Evolutionary conservation across 2,113 vertebrate species (phyloP), one percentile per base, ranked within the genome.

Genomic region (Procavia capensis): DNA sequence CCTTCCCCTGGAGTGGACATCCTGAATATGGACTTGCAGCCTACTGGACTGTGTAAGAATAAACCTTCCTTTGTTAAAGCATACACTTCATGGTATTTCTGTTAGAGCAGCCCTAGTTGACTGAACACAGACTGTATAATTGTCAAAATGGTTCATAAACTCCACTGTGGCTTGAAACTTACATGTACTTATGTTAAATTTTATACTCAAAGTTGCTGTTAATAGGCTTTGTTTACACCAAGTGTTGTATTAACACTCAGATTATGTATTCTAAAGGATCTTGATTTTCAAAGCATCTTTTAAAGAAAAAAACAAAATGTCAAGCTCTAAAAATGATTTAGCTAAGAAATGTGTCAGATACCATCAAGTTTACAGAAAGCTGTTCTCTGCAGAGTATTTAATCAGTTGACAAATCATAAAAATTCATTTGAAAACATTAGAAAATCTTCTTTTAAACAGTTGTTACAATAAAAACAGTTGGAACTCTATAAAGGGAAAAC

Each of bases 401-500:
- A 93, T 89, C 72, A 75, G 29, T 54, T 90, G 63, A 61, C 70
- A 74, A 36, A 78, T 39, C 43, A 75, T 64, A 57, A 87, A 79
- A 75, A 91, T 54, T 66, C 29, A 54, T 82, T 91, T 89, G 59
- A 68, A 85, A 91, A 88, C 36, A 39, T 70, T 94, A 64, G 70
- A 72, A 93, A 75, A 91, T 85, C 64, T 93, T 43, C 39, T 72
- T 89, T 91, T 80, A 82, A 57, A 17, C 31, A 76, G 25, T 72
- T 91, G 36, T 47, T 95, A 82, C 90, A 92, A 88, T 76, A 78
- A 75, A 90, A 91, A 41, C 39, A 85, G 22, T 59, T 85, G 47
- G 43, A 82, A 89, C 17, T 66, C 59, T 75, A 75, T 75, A 75
- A 84, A 81, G 63, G 59, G 85, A 94, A 95, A 63, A 59, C 78